These are phyloP conservation scores for Manis crassicaudata DNA, from an alignment of 2,797 vertebrate species.

Conservation along the genomic window DNA sequence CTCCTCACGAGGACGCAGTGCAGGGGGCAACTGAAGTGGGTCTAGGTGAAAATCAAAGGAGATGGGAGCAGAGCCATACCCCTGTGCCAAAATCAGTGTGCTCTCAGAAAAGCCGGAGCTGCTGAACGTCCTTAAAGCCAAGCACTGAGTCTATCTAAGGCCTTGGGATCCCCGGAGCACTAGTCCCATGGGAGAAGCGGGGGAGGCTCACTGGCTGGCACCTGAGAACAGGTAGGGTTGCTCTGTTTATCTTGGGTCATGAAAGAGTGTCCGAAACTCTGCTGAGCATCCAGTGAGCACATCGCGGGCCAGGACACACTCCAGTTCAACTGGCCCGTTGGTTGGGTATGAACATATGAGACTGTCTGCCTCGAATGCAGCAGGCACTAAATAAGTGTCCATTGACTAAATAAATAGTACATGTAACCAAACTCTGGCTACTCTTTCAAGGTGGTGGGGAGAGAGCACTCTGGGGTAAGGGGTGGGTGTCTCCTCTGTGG, in stretches of 20 bases:
- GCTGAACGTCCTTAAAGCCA: background rate
- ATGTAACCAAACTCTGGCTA: background rate
- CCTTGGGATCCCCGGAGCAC: background rate
- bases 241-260: background rate
- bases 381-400: background rate
- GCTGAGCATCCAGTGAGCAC: background rate
- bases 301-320: background rate
- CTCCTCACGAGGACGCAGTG: background rate
- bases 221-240: background rate
- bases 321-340: no score
- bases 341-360: background rate
- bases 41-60: background rate
- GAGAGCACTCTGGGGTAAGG: background rate
- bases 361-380: background rate
- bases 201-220: background rate
- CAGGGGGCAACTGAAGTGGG: background rate
- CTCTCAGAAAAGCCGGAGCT: background rate
- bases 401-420: background rate
- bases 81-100: background rate
- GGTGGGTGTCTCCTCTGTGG: background rate
- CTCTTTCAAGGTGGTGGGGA: background rate
- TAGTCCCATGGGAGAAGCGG: background rate
- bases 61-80: accelerated
- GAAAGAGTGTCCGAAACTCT: background rate
- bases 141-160: background rate